Evolutionary conservation across 2,888 invertebrate species (phyloP), one percentile per base, ranked within the genome.

Genomic region (Heliconius charithonia): DNA sequence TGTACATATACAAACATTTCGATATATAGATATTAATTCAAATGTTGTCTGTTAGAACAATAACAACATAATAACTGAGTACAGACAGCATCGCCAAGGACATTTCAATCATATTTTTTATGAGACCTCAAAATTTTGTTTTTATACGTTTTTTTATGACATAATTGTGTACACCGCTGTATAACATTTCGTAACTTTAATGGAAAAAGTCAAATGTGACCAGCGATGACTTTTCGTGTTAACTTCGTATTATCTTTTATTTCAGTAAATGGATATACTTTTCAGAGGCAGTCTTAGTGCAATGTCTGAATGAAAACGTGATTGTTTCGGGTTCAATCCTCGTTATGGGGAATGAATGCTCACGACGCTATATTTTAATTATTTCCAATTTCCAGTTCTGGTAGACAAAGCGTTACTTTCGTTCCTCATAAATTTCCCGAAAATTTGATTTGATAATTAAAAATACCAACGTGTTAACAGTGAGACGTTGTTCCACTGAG

Each of bases 181-280:
- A 59, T 29, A n/a, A 65, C 27, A 29, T 75, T 65, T 75, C 29
- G 45, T 22, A 59, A 65, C 29, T 65, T 75, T 75, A 75, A 75
- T 75, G 51, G 75, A 27, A 75, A 75, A 75, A 65, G 65, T 75
- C 41, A 65, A 65, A 74, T 75, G 66, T 75, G 45, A 45, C 65
- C 65, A 29, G 41, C 10, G 3, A 75, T 22, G 75, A 45, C 12
- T 45, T 45, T 29, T 65, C 19, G 25, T 19, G 6, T 25, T 73
- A 22, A 7, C 32, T 63, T 27, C 32, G n/a, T 67, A n/a, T 37
- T 67, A 12, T 67, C 2, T 62, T 27, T 63, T 27, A 27, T 41
- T 67, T n/a, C 29, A 19, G 29, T 29, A 65, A 7, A 65, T 32
- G 19, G 3, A 56, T 56, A 56, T 56, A 56, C 56, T 22, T 56